Conservation (phyloP, 2,113 vertebrate genomes). For the Pygoscelis adeliae region DNA sequence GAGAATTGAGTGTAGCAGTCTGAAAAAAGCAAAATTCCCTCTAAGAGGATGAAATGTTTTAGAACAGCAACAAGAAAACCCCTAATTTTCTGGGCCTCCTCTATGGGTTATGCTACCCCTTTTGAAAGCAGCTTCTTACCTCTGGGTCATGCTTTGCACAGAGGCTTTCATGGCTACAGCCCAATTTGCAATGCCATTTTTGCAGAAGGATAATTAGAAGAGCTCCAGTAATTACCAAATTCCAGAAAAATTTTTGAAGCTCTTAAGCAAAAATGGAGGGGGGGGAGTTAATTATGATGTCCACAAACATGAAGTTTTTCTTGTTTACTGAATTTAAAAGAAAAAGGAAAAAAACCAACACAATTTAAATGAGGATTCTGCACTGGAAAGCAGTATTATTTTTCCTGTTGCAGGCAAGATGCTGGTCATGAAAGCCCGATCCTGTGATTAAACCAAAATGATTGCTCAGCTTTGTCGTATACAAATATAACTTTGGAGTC, state of each 20-base stretch:
- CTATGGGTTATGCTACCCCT: conserved; percentile 18
- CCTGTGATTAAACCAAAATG: conserved; percentile 18
- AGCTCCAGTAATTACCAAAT: not conserved
- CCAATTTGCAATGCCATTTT: conserved; percentile 20
- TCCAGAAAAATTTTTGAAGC: not conserved
- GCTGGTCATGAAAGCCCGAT: conserved; percentile 70
- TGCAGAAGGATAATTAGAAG: conserved; percentile 20
- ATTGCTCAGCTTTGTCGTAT: conserved; percentile 13
- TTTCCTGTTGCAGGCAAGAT: not conserved
- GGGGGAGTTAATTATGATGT: not conserved
- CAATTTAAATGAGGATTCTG: not conserved
- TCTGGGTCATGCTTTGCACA: conserved; percentile 43
- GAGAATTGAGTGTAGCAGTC: not conserved
- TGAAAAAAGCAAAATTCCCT: not conserved
- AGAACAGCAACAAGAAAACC: not conserved
- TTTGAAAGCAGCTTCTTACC: conserved; percentile 66
- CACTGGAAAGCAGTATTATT: not conserved
- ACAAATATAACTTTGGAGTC: conserved; percentile 33
- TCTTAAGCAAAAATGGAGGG: conserved; percentile 2
- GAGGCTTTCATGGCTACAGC: conserved; percentile 73
- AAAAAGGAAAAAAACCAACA: not conserved
- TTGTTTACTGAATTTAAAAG: not conserved
- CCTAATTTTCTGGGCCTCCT: conserved; percentile 36
- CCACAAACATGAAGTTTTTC: not conserved
- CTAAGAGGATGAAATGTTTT: not conserved